Conservation (phyloP, 2,797 vertebrate genomes). For the Prionace glauca region DNA sequence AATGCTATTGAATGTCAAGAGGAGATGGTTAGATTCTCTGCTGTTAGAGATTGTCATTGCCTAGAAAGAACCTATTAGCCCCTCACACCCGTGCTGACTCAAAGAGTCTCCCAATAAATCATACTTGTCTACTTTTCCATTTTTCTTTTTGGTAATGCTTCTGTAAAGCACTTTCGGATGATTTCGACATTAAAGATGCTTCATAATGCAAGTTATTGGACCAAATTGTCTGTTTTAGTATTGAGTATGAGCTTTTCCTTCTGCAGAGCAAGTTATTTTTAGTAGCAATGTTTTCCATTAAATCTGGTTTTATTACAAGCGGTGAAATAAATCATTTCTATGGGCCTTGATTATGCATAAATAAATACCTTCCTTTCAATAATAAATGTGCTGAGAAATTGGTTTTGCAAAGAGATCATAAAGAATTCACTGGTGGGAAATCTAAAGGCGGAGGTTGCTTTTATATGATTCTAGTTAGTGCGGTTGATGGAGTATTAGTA, state of each 20-base stretch:
- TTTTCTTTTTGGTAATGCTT: background rate
- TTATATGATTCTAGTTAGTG: background rate
- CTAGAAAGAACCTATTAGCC: background rate
- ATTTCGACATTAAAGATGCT: background rate
- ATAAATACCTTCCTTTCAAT: background rate
- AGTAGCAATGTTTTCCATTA: background rate
- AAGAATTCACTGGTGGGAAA: background rate
- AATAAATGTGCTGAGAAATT: background rate
- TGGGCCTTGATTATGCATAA: background rate
- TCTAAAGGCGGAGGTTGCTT: background rate
- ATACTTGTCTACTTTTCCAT: background rate
- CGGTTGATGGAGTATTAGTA: background rate
- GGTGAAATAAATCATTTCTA: background rate
- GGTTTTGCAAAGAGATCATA: background rate
- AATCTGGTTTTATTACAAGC: background rate
- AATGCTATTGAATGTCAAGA: too few relatives aligned
- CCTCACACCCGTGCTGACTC: background rate
- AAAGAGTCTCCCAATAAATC: background rate
- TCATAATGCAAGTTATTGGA: background rate
- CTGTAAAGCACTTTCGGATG: background rate
- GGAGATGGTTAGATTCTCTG: too few relatives aligned
- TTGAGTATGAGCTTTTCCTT: background rate
- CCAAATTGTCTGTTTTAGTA: background rate
- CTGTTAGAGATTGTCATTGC: too few relatives aligned
- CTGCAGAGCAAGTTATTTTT: background rate